Conservation (phyloP, 1,140 invertebrate genomes). For the Penaeus vannamei region DNA sequence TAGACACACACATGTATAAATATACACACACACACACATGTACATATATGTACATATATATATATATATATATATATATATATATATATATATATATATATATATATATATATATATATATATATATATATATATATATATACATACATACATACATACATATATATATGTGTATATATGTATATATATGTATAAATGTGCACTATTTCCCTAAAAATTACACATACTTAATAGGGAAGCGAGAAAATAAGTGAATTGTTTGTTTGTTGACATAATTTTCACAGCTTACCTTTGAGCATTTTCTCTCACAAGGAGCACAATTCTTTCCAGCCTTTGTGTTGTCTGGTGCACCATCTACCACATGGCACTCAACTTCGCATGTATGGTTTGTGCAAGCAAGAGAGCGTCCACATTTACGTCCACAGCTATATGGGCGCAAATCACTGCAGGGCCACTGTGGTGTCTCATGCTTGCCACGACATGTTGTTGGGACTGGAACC, state of each 20-base stretch:
- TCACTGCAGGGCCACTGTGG: conserved; percentile 82
- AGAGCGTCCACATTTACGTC: conserved; percentile 79
- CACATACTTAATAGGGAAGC: not conserved
- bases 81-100: no score
- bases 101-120: no score
- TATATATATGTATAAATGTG: no score
- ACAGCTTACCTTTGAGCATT: conserved; percentile 76
- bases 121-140: no score
- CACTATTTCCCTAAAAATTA: no score
- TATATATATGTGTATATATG: no score
- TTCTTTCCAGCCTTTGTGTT: conserved; percentile 71
- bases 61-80: no score
- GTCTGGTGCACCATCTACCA: conserved; percentile 71
- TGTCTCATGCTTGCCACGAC: conserved; percentile 87
- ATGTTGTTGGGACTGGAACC: conserved; percentile 81
- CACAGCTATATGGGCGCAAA: conserved; percentile 82
- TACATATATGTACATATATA: no score
- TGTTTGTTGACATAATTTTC: not conserved
- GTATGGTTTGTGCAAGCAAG: conserved; percentile 86
- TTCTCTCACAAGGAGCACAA: conserved; percentile 82
- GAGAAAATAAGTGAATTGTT: not conserved
- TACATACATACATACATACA: no score
- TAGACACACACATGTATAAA: no score
- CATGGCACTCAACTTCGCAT: conserved; percentile 83
- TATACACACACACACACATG: no score